These are phyloP conservation scores for Rhogogaster chlorosoma DNA, from an alignment of 2,888 invertebrate genomes.

Conservation along the genomic window DNA sequence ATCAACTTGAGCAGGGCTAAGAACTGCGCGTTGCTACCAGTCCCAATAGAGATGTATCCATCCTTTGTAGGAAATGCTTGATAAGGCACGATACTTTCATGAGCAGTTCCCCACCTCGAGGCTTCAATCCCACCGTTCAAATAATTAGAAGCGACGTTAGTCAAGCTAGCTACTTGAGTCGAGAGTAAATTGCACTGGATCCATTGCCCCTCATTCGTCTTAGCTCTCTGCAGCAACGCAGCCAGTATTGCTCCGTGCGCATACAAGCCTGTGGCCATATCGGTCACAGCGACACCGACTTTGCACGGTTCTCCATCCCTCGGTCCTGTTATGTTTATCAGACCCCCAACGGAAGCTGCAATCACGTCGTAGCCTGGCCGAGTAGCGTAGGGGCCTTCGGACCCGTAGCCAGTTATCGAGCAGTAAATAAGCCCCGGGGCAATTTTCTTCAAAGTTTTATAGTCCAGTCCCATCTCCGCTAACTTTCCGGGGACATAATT, in stretches of 20 bases:
- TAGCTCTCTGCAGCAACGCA: slow-evolving; percentile 88
- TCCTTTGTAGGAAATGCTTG: slow-evolving; percentile 92
- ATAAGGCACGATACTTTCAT: slow-evolving; percentile 97
- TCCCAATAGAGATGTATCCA: slow-evolving; percentile 91
- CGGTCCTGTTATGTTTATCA: slow-evolving; percentile 94
- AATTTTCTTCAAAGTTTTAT: slow-evolving; percentile 83
- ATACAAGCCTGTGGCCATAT: slow-evolving; percentile 95
- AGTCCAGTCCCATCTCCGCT: slow-evolving; percentile 88
- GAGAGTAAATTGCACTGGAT: slow-evolving; percentile 96
- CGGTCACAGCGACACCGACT: slow-evolving; percentile 95
- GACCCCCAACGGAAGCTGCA: slow-evolving; percentile 94
- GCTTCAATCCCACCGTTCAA: slow-evolving; percentile 91
- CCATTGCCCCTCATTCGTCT: slow-evolving; percentile 92
- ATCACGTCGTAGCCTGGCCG: slow-evolving; percentile 98
- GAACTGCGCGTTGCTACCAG: slow-evolving; percentile 93
- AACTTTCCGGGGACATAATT: slow-evolving; percentile 97
- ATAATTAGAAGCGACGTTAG: slow-evolving; percentile 94
- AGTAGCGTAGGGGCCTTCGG: slow-evolving; percentile 90
- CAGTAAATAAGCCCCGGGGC: slow-evolving; percentile 94
- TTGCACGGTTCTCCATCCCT: slow-evolving; percentile 92
- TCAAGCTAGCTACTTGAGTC: slow-evolving; percentile 93
- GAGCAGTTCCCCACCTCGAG: slow-evolving; percentile 93
- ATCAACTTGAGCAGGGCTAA: slow-evolving; percentile 85
- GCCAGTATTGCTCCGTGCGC: slow-evolving; percentile 97
- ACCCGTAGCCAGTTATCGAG: slow-evolving; percentile 96